Evolutionary conservation across 2,888 invertebrate genomes (phyloP), one percentile per base, ranked within the genome.

Genomic region (Rhamphomyia laevipes): DNA sequence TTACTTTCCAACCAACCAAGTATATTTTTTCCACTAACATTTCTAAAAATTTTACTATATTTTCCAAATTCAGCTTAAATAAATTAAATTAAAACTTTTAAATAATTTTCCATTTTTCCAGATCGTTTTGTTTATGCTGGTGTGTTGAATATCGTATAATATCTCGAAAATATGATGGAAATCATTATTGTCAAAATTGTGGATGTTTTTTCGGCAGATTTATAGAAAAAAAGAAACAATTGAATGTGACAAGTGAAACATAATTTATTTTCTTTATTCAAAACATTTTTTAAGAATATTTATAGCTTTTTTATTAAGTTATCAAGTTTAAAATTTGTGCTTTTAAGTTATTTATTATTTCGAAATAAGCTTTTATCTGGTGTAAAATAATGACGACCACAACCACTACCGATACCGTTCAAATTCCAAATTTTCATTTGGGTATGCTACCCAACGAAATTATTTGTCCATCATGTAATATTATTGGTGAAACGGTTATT

Each of bases 121-220:
- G 65, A 30, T 51, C 57, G 45, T 60, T 56, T 30, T 66, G 66
- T 49, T 66, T 66, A 33, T 66, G 65, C 46, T 66, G 59, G 45
- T 67, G 63, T 45, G 51, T 64, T 55, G 56, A 61, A 51, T 67
- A 65, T 48, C 54, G 55, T 40, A 53, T 62, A 52, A 67, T 66
- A 48, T 67, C 64, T 49, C 63, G 60, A 53, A 61, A 65, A 49
- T 62, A 64, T 18, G 68, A 68, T 53, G 60, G 58, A 17, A 68
- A 67, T 53, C 68, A 68, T 58, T 68, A 68, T 49, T 68, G 68
- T 38, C 62, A 61, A 54, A 64, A 68, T 48, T 68, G 68, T 47
- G 67, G 67, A 51, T 66, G 67, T 51, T 68, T 64, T 56, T 66
- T 65, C 56, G 68, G 68, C 4, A 61, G 68, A 27, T 59, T 60